These are phyloP conservation scores for Eleutherodactylus coqui DNA, from an alignment of 2,797 vertebrate genomes.

Conservation along the genomic window DNA sequence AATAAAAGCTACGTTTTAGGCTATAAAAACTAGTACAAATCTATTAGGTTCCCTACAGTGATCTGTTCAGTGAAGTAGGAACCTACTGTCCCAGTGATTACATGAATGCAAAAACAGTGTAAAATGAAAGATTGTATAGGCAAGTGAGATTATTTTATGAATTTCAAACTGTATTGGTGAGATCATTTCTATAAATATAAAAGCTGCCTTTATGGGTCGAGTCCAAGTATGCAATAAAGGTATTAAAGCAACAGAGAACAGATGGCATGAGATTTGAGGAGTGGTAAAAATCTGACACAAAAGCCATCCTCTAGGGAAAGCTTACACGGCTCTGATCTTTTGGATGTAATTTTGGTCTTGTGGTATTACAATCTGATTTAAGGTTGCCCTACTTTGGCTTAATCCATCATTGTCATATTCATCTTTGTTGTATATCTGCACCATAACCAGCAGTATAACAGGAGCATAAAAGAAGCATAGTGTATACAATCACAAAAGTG, in stretches of 20 bases:
- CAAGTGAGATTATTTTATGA: slow-evolving; percentile 58
- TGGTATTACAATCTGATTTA: slow-evolving; percentile 41
- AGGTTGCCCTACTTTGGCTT: slow-evolving; percentile 53
- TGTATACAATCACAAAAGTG: no score
- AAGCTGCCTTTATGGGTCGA: slow-evolving; percentile 67
- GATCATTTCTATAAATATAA: slow-evolving; percentile 60
- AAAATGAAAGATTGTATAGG: slow-evolving; percentile 51
- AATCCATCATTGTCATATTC: slow-evolving; percentile 30
- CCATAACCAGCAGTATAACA: background rate
- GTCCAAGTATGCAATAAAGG: slow-evolving; percentile 64
- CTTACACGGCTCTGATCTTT: slow-evolving; percentile 53
- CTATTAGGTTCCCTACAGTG: no score
- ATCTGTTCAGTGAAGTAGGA: no score
- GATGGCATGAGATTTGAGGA: slow-evolving; percentile 69
- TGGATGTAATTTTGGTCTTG: slow-evolving; percentile 49
- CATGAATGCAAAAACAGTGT: background rate
- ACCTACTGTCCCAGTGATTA: no score
- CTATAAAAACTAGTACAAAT: no score
- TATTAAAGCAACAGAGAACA: slow-evolving; percentile 67
- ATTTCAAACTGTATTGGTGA: slow-evolving; percentile 65
- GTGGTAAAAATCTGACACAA: slow-evolving; percentile 52
- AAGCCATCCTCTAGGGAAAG: slow-evolving; percentile 61
- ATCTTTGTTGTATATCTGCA: slow-evolving; percentile 4
- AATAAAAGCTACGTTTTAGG: no score
- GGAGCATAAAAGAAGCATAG: background rate